Base-by-base conservation (phyloP, 2,888 invertebrate genomes). In the Gastrophysa polygoni region DNA sequence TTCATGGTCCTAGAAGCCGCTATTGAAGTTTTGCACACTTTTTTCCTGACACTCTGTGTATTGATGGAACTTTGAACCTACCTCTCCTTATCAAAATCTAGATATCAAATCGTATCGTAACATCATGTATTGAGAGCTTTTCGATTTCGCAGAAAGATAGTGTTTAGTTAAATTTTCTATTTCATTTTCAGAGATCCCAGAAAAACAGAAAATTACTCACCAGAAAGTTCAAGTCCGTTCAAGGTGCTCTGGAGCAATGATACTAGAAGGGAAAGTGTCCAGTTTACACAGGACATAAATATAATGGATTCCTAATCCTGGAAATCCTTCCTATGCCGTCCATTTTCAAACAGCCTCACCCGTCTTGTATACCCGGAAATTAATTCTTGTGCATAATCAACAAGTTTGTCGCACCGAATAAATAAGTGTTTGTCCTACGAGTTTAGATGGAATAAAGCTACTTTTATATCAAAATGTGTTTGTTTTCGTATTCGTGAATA, bases 181-280 rank as follows among this genome's bases (percentile, higher is more conserved):
- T 59, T 68, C 69, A 66, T 60, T 75, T 76, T 49, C 79, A 85
- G 84, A 79, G 81, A 73, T 74, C 81, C 24, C 79, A 80, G 70
- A 82, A 81, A 66, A 82, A 78, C 64, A 76, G 81, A 51, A 74
- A 81, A 43, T 72, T 82, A 20, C 72, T 83, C 17, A 80, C 81
- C 18, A 75, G 83, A 65, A 78, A 79, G 67, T 83, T 82, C 73
- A 83, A 82, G 73, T 83, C 83, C 4, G 79, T 83, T 17, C 82
- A 83, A 68, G 81, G 81, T 47, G 73, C 79, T n/a, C 78, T 78
- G 69, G 43, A 54, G n/a, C 50, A 61, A 18, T 66, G 59, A 68
- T 55, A 16, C 16, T 43, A 28, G 46, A 32, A 17, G 14, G 10
- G 57, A 43, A 54, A 28, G 18, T 11, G 14, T 17, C 56, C 46